These are phyloP conservation scores for Keiferia lycopersicella DNA, from an alignment of 2,888 invertebrate species.

Conservation along the genomic window DNA sequence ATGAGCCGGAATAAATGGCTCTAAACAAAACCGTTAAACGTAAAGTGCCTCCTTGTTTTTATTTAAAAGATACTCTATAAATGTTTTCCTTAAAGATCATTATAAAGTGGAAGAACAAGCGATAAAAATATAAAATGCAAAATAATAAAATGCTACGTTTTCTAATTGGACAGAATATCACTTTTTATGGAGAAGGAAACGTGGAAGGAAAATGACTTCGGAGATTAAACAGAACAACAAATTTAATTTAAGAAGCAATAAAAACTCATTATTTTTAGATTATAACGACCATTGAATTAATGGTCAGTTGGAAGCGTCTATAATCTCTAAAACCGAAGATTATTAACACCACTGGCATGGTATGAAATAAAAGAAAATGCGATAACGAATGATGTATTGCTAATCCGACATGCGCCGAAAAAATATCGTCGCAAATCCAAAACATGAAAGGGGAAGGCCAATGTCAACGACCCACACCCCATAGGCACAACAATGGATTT, in stretches of 20 bases:
- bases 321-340: constrained; percentile 46
- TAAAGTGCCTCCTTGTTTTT: constrained; percentile 12
- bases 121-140: background rate
- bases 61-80: background rate
- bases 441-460: constrained; percentile 69
- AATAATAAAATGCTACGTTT: constrained; percentile 6
- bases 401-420: constrained; percentile 66
- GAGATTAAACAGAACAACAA: background rate
- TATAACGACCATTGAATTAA: constrained; percentile 26
- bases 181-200: background rate
- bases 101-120: background rate
- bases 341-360: constrained; percentile 36
- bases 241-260: constrained; percentile 13
- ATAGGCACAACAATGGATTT: constrained; percentile 67
- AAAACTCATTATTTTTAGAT: background rate
- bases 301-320: constrained; percentile 41
- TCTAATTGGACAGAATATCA: constrained; percentile 10
- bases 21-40: constrained; percentile 37
- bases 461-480: constrained; percentile 78
- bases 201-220: constrained; percentile 10
- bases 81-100: background rate
- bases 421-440: constrained; percentile 69
- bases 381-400: constrained; percentile 66
- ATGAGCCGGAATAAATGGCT: constrained; percentile 32
- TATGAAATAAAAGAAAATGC: constrained; percentile 47